Conservation (phyloP, 2,797 vertebrate genomes). For the Hemibagrus guttatus region DNA sequence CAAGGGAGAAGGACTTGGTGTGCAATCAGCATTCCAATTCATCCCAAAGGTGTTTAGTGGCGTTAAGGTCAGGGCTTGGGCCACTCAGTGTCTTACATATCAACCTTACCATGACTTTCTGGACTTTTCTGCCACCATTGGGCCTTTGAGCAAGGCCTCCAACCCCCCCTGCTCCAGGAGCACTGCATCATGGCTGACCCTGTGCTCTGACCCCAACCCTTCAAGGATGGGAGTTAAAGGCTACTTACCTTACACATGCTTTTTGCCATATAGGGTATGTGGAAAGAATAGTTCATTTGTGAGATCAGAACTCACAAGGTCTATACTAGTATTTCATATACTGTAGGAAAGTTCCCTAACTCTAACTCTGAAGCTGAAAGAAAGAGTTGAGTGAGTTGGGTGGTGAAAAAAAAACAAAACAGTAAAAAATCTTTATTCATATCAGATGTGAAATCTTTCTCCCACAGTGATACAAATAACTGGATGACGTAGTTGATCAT, state of each 20-base stretch:
- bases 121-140: background rate
- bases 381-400: background rate
- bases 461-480: slow-evolving; percentile 25
- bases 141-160: too few species aligned
- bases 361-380: background rate
- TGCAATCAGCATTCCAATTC: background rate
- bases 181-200: too few species aligned
- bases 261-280: background rate
- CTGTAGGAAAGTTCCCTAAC: background rate
- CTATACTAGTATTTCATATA: background rate
- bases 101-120: background rate
- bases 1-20: background rate
- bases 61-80: background rate
- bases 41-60: background rate
- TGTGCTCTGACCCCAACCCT: too few species aligned
- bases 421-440: slow-evolving; percentile 1
- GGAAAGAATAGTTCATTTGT: background rate
- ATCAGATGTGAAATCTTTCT: slow-evolving; percentile 1
- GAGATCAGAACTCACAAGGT: background rate
- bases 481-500: slow-evolving; percentile 26
- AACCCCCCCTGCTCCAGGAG: too few species aligned
- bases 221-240: too few species aligned
- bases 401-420: background rate
- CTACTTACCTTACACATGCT: background rate
- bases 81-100: background rate